These are phyloP conservation scores for Taurulus bubalis DNA, from an alignment of 2,113 vertebrate genomes.

Conservation along the genomic window DNA sequence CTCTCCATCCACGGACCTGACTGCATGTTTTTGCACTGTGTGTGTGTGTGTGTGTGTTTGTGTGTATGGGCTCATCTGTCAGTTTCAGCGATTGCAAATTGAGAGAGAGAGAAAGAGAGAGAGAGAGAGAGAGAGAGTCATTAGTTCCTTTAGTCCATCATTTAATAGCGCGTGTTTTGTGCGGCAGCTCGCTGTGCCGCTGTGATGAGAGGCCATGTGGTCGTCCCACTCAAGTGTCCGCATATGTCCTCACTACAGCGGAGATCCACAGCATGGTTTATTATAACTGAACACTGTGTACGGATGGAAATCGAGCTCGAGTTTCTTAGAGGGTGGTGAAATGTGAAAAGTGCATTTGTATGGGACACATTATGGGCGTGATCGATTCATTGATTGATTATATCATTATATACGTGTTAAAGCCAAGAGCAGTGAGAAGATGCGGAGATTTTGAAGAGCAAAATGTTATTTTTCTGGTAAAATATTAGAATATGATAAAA, in stretches of 20 bases:
- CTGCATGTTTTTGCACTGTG: constrained; percentile 15
- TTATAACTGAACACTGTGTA: neutral
- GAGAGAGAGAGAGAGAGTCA: constrained; percentile 3
- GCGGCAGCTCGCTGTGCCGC: constrained; percentile 36
- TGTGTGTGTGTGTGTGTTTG: constrained; percentile 10
- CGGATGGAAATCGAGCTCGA: neutral
- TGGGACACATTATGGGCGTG: neutral
- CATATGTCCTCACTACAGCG: neutral
- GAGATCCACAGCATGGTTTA: neutral
- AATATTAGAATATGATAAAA: neutral
- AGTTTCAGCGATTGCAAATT: neutral
- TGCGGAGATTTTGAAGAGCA: neutral
- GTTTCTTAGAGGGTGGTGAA: neutral
- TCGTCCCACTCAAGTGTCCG: constrained; percentile 27
- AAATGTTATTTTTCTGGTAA: neutral
- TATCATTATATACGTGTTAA: neutral
- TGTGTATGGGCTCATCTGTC: constrained; percentile 27
- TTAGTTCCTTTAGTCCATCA: constrained; percentile 11
- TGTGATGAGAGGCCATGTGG: constrained; percentile 44
- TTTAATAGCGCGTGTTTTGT: neutral
- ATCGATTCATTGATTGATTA: neutral
- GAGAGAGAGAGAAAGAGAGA: constrained; percentile 1
- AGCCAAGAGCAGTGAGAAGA: neutral
- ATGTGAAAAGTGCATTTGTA: neutral
- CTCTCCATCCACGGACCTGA: constrained; percentile 1